phyloP scores from a whole-genome alignment of 2,797 vertebrate species.

The Malacoctenus gilli region DNA sequence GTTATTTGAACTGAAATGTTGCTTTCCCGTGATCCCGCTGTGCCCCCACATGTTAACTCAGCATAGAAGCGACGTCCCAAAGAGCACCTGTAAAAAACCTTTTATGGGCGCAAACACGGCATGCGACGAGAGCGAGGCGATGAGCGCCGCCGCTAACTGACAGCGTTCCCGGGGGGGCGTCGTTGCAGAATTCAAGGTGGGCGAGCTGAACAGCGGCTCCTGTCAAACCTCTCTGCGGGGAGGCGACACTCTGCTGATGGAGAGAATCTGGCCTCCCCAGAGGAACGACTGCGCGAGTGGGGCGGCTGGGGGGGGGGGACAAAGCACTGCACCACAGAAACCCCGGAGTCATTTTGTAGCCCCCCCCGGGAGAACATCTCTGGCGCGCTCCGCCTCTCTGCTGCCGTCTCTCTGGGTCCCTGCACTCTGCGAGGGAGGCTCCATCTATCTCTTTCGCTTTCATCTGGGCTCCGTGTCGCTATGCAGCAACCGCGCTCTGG shows the following conservation, averaged over 20 bases:
- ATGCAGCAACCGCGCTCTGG: slow-evolving; percentile 41
- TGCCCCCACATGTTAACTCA: background rate
- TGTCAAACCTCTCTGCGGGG: slow-evolving; percentile 52
- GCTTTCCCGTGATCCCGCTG: background rate
- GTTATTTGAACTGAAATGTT: background rate
- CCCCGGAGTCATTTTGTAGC: slow-evolving; percentile 50
- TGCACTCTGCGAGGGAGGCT: slow-evolving; percentile 18
- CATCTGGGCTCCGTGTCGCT: slow-evolving; percentile 33
- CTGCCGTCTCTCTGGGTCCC: slow-evolving; percentile 25
- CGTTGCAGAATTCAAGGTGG: slow-evolving; percentile 53
- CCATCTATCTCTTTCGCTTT: slow-evolving; percentile 42
- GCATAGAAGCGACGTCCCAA: background rate
- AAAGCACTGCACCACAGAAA: slow-evolving; percentile 47
- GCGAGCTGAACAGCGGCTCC: slow-evolving; percentile 47
- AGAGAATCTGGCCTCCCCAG: slow-evolving; percentile 32
- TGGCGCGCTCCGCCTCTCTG: slow-evolving; percentile 16
- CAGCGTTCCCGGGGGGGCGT: slow-evolving; percentile 25
- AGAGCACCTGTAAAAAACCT: background rate
- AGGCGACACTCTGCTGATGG: slow-evolving; percentile 47
- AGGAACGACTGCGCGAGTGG: slow-evolving; percentile 19
- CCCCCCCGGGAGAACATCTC: slow-evolving; percentile 42
- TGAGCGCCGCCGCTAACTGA: slow-evolving; percentile 29
- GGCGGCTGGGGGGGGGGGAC: too few relatives aligned
- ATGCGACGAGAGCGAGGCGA: slow-evolving; percentile 22
- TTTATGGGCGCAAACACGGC: background rate